Evolutionary conservation across 2,888 invertebrate genomes (phyloP), one percentile per base, ranked within the genome.

Genomic region (Ctena decussata): DNA sequence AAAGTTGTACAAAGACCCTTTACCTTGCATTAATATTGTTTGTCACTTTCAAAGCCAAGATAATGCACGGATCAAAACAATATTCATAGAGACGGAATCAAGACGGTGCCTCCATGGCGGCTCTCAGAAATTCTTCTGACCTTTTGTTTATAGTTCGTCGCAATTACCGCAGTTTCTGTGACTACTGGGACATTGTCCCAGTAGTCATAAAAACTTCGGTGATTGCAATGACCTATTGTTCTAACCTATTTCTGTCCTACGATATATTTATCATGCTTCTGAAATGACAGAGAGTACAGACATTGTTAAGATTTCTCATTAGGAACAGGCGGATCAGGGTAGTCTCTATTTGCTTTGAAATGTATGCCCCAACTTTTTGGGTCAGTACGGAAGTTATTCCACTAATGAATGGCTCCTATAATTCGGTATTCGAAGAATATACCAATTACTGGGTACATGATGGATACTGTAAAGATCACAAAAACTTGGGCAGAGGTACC

Each of bases 71-170:
- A 65, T 65, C 65, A 65, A 65, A 65, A 65, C 65, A 65, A 65
- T 65, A 65, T 35, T 65, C 65, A 35, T 65, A 35, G 24, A 35
- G 30, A 65, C 65, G 65, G 35, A 65, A 65, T 65, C 65, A 65
- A 0, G 0, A 3, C 5, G 65, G 65, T 65, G 65, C 65, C 65
- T 35, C 21, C 32, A 15, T 65, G 65, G 32, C 65, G 65, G 65
- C 35, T 35, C 32, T 32, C 65, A 35, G 3, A 18, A 35, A 3
- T n/a, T 35, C 30, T 15, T 35, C 21, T 65, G 65, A 65, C 65
- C 65, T 65, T 65, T 65, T 65, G 65, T 65, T 65, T 65, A 65
- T 65, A 65, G 65, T 65, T 65, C 65, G 65, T 65, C 65, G 65
- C 35, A 65, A 65, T 65, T 35, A 57, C n/a, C n/a, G n/a, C n/a